Evolutionary conservation across 2,888 invertebrate species (phyloP), one percentile per base, ranked within the genome.

Genomic region (Baronia brevicornis): DNA sequence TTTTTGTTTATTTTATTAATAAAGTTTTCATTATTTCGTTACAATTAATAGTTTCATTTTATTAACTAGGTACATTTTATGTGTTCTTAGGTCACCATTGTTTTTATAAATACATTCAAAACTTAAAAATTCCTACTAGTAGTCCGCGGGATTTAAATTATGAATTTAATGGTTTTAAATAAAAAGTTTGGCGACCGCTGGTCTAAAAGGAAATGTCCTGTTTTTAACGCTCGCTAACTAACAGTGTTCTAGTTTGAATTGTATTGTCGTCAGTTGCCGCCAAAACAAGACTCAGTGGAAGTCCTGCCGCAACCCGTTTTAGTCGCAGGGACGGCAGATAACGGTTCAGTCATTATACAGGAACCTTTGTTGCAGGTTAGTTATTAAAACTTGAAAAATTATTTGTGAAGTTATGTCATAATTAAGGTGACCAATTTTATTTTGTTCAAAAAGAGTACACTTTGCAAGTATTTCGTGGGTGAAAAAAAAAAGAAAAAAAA

Each of bases 311-410:
- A 57, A 1, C 54, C 69, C 0, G 59, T 75, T 8, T 29, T 75
- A 28, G 57, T 73, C 15, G 29, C 63, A 1, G 53, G 61, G 0
- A 23, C 59, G 2, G 43, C 51, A 3, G 72, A 73, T 4, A 63
- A 51, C 37, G 37, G 51, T 1, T 60, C 72, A 0, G 62, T 77
- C 38, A 64, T 77, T 13, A 71, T 79, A 39, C 78, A 78, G 38
- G 78, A 79, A 33, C 74, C 79, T 2, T 64, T 77, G 31, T 46
- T 75, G 36, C 77, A 78, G 67, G 78, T 36, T 8, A 7, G 36
- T 36, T 15, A 14, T 19, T 68, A 43, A 36, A 13, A 5, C 3
- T 8, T 13, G 12, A 5, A 24, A 2, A 11, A n/a, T 11, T 11
- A 19, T 7, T 1, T 2, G 1, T 5, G 7, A 5, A 19, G 5